These are phyloP conservation scores for Muraenolepis orangiensis DNA, from an alignment of 2,797 vertebrate species.

Conservation along the genomic window DNA sequence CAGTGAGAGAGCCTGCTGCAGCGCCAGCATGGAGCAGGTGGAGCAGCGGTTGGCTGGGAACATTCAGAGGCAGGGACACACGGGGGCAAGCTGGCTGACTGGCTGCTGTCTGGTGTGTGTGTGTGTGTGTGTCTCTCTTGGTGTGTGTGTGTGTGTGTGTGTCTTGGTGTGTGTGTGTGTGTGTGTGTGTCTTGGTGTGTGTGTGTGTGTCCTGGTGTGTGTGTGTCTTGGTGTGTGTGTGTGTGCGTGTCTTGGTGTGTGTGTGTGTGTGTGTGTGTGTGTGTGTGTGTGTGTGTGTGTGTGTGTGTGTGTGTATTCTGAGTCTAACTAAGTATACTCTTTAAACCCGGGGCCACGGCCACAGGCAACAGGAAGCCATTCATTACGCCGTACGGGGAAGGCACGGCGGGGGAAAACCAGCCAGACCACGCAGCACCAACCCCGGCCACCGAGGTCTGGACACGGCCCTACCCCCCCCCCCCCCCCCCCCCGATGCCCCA, in stretches of 20 bases:
- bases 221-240: not conserved
- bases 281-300: conserved; percentile 1
- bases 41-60: conserved; percentile 58
- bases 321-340: conserved; percentile 75
- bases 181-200: not conserved
- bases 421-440: conserved; percentile 71
- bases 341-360: conserved; percentile 69
- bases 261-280: conserved; percentile 2
- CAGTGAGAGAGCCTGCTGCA: conserved; percentile 36
- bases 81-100: conserved; percentile 26
- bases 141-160: not conserved
- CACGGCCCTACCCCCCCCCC: conserved; percentile 48
- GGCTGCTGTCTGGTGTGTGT: conserved; percentile 25
- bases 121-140: not conserved
- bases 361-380: conserved; percentile 79
- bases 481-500: conserved; percentile 45
- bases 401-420: conserved; percentile 74
- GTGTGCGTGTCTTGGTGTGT: not conserved
- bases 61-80: conserved; percentile 55
- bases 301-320: conserved; percentile 61
- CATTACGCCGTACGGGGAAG: conserved; percentile 72
- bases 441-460: conserved; percentile 61
- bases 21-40: conserved; percentile 62
- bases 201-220: conserved; percentile 60
- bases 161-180: conserved; percentile 4